Percentiles rank a stretch among this genome's conserved stretches.
These are phyloP conservation scores for Hirtodrosophila alboralis DNA, from an alignment of 2,888 invertebrate species.

Conservation along the genomic window DNA sequence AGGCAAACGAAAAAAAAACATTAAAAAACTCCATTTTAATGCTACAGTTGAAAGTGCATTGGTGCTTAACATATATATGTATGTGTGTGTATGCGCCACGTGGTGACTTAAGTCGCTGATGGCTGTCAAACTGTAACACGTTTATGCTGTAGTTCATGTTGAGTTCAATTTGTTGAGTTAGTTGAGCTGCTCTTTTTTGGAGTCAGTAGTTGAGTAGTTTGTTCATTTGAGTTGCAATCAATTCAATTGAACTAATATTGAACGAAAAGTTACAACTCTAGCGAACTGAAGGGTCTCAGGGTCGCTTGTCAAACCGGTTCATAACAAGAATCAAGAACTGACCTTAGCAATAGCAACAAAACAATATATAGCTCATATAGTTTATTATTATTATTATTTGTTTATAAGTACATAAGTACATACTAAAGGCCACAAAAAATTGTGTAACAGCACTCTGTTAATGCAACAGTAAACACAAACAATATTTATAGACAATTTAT, in stretches of 20 bases:
- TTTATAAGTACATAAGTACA: slow-evolving; percentile 2
- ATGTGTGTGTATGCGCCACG: slow-evolving; percentile 27
- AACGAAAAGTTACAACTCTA: too few relatives aligned
- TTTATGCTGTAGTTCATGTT: too few relatives aligned
- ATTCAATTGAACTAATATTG: too few relatives aligned
- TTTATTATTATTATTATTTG: slow-evolving; percentile 12
- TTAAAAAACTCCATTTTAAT: too few relatives aligned
- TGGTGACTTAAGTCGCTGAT: slow-evolving; percentile 7
- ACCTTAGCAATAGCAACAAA: slow-evolving; percentile 43
- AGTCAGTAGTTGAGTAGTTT: too few relatives aligned
- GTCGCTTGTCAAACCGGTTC: slow-evolving; percentile 36
- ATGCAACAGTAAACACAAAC: slow-evolving; percentile 34
- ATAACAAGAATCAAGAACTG: slow-evolving; percentile 48
- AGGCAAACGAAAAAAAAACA: too few relatives aligned
- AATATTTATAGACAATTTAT: slow-evolving; percentile 29
- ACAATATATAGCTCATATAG: slow-evolving; percentile 3
- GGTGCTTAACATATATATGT: neutral
- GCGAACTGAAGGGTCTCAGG: slow-evolving; percentile 7
- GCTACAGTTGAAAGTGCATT: too few relatives aligned
- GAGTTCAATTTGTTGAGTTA: too few relatives aligned
- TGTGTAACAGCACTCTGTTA: slow-evolving; percentile 30
- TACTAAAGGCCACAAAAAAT: slow-evolving; percentile 25
- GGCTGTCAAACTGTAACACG: slow-evolving; percentile 22
- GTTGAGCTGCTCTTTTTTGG: too few relatives aligned
- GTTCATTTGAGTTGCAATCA: too few relatives aligned